Conservation (phyloP, 1,140 invertebrate species). For the Glossosoma conforme region DNA sequence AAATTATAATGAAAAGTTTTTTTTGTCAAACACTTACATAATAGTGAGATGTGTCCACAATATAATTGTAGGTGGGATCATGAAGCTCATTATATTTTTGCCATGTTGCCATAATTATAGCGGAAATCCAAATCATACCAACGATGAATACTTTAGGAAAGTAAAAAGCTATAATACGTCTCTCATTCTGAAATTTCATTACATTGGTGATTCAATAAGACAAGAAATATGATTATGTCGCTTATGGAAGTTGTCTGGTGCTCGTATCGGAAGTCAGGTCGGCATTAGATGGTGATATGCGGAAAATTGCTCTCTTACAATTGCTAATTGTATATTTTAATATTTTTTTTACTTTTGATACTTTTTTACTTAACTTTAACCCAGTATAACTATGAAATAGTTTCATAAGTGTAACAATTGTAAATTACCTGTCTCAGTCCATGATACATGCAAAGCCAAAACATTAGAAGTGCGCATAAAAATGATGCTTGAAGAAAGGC, state of each 20-base stretch:
- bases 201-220: too few species aligned
- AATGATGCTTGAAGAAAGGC: slow-evolving; percentile 87
- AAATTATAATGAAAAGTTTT: neutral
- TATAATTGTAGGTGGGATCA: slow-evolving; percentile 92
- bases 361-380: too few species aligned
- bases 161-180: slow-evolving; percentile 82
- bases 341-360: too few species aligned
- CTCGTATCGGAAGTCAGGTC: too few species aligned
- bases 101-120: slow-evolving; percentile 81
- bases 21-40: slow-evolving; percentile 58
- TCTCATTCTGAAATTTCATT: slow-evolving; percentile 83
- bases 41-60: slow-evolving; percentile 82
- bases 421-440: slow-evolving; percentile 78
- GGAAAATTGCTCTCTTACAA: too few species aligned
- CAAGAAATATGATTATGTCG: too few species aligned
- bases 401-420: too few species aligned
- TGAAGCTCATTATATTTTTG: slow-evolving; percentile 82
- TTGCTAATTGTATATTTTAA: too few species aligned
- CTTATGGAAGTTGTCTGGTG: too few species aligned
- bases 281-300: too few species aligned
- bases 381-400: too few species aligned
- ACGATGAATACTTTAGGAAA: slow-evolving; percentile 86
- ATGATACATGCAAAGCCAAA: slow-evolving; percentile 94
- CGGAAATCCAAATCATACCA: slow-evolving; percentile 80
- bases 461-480: slow-evolving; percentile 79